Conservation (phyloP, 2,113 vertebrate genomes). For the Amphiprion percula region DNA sequence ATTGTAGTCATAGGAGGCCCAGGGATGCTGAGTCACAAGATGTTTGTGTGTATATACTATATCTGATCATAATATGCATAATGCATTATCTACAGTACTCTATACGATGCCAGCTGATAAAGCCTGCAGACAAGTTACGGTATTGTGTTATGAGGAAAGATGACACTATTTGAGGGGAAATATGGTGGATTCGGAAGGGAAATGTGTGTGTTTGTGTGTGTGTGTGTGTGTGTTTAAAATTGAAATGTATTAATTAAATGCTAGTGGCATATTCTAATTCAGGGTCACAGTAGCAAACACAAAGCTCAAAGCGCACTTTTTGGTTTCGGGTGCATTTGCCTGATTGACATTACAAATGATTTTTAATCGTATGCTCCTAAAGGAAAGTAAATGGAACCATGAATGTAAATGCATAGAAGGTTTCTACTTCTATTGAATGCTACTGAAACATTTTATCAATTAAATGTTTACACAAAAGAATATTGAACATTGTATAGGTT, state of each 20-base stretch:
- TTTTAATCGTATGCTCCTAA: neutral
- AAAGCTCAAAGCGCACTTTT: conserved; percentile 25
- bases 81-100: conserved; percentile 34
- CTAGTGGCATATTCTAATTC: conserved; percentile 27
- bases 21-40: conserved; percentile 62
- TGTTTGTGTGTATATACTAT: conserved; percentile 50
- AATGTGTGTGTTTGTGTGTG: neutral
- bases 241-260: conserved; percentile 2
- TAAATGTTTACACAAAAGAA: neutral
- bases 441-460: neutral
- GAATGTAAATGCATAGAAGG: neutral
- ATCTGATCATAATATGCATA: conserved; percentile 41
- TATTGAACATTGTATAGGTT: neutral
- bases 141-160: conserved; percentile 29
- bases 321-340: conserved; percentile 10
- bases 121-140: conserved; percentile 40
- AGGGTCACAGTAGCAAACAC: conserved; percentile 11
- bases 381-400: conserved; percentile 10
- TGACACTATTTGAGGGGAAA: neutral
- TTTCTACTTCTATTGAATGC: neutral
- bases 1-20: conserved; percentile 46
- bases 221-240: too few species aligned
- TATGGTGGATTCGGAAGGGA: neutral
- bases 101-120: conserved; percentile 28
- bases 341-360: conserved; percentile 22